Base-by-base conservation (phyloP, 2,888 invertebrate genomes). In the Allolobophora icterica region DNA sequence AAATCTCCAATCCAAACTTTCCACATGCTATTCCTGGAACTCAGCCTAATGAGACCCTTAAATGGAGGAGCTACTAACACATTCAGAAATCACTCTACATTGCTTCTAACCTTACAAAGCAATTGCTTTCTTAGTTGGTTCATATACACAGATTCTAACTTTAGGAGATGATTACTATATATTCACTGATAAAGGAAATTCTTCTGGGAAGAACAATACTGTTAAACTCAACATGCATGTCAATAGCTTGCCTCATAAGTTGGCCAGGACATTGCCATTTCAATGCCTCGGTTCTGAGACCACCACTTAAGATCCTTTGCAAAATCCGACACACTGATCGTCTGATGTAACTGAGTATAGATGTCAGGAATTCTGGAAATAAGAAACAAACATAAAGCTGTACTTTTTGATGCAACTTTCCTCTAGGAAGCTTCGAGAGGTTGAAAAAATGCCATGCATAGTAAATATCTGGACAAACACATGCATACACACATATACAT, bases 241-340 rank as follows among this genome's bases (percentile, higher is more conserved):
- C 24, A 52, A 52, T 71, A 71, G 71, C 71, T 40, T 40, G 99
- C 99, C 97, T 99, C 99, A 96, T 99, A 99, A 94, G 97, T 97
- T 19, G 99, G 99, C 99, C 99, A 99, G 95, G 98, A 98, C 98
- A 99, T 99, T 92, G 98, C 97, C 98, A 99, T 99, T 95, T 99
- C 99, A 93, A 98, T 97, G 91, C 99, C 99, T 96, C 99, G 98
- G 95, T 98, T 98, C 95, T 98, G 97, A 90, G 99, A 99, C 99
- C 99, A 99, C 98, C 98, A 99, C 95, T 98, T 98, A 93, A 99
- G 96, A 96, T 99, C 99, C 96, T 98, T 98, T 95, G 98, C 97
- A 94, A 98, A 97, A 95, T 99, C 98, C 1, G 98, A 97, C 95
- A 98, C 98, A 95, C 98, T 98, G 94, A 98, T 97, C 94, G 98